Evolutionary conservation across 2,797 vertebrate species (phyloP), one percentile per base, ranked within the genome.

Genomic region (Sebastes itinus): DNA sequence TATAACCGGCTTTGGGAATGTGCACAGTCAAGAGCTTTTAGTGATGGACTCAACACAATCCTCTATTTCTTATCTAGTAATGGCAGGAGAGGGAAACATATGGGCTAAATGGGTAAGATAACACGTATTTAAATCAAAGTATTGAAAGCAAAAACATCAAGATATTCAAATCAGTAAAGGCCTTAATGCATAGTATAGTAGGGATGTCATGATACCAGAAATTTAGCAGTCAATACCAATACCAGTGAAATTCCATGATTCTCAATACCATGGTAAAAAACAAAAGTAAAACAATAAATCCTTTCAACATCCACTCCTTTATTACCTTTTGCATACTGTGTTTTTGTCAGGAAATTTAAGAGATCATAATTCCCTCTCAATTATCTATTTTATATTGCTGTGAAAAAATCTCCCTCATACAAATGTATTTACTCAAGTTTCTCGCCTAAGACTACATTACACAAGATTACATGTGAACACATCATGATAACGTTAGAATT

Each of bases 1-100:
- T 93, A 92, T 84, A 90, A 91, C 88, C 77, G 73, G 87, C 90
- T 92, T 87, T 90, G 82, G 72, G 81, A 91, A 83, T 87, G 89
- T 89, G 83, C 77, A 83, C 80, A 89, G 81, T 88, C 75, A 86
- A 91, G 86, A 86, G 87, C 83, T 92, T 92, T 92, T 84, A 84
- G 74, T 63, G 80, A 87, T 72, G 81, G 87, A 79, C 83, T 87
- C 87, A 72, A 85, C 88, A 65, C 77, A 76, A 67, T 77, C 74
- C 77, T 86, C 52, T 52, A 38, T 81, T 87, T 81, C 63, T 82
- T 78, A 87, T 78, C 56, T 56, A 49, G 80, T 72, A 80, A 85
- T 66, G 28, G 35, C 60, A 77, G 82, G 49, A 75, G 55, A 73
- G 52, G 61, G 69, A 64, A 35, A 55, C 61, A 70, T 80, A 60